Evolutionary conservation across 2,797 vertebrate species (phyloP).

Genomic region (Eulemur albifrons): DNA sequence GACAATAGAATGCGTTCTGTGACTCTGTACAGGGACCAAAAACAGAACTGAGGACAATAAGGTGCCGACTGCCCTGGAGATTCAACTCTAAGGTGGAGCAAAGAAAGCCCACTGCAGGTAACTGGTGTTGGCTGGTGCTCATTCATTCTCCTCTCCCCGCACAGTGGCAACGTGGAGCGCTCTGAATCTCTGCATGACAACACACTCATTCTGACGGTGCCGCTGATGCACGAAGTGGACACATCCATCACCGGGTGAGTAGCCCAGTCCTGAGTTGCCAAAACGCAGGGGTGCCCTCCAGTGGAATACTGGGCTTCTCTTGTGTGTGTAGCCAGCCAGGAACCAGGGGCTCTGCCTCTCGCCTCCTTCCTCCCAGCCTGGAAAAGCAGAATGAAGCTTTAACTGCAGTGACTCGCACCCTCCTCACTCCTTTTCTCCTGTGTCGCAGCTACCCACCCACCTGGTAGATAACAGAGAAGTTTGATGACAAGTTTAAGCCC

Average conservation of each 20-base stretch:
- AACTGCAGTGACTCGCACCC: accelerated
- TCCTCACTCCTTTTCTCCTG: not conserved
- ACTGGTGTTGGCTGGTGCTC: not conserved
- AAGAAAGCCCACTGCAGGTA: accelerated
- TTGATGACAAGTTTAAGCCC: conserved; percentile 7
- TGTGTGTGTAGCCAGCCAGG: not conserved
- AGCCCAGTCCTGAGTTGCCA: not conserved
- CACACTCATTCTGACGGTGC: conserved; percentile 89
- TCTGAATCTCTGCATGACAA: conserved; percentile 92
- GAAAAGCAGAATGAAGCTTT: conserved; percentile 29
- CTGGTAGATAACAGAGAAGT: not conserved
- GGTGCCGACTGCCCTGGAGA: not conserved
- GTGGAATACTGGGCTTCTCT: conserved; percentile 41
- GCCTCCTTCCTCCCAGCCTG: conserved; percentile 46
- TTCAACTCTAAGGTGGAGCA: accelerated
- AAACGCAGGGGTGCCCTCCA: not conserved
- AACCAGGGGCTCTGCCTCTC: not conserved
- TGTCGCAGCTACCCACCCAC: not conserved
- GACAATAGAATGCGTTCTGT: too few species aligned
- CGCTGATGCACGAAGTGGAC: conserved; percentile 95
- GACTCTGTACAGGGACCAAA: not conserved
- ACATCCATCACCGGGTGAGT: conserved; percentile 94
- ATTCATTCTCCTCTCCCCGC: conserved; percentile 50
- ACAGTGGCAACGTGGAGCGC: conserved; percentile 93
- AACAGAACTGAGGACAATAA: not conserved